Evolutionary conservation across 2,113 vertebrate species (phyloP).

Genomic region (Micronisus gabar): DNA sequence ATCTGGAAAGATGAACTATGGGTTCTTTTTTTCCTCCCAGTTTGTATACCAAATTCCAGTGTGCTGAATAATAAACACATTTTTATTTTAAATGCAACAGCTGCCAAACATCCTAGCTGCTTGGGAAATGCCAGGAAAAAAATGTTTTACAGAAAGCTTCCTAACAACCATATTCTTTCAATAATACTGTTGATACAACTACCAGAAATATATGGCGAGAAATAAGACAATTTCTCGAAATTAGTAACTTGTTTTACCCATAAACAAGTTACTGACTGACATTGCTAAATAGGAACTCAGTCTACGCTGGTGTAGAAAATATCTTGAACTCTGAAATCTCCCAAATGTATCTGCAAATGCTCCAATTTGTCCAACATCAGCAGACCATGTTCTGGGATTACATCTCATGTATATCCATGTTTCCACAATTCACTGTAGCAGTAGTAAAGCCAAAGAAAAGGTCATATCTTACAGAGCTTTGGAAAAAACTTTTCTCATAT

Average conservation of each 20-base stretch:
- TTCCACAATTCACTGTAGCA: neutral
- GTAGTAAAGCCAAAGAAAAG: neutral
- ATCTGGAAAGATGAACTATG: neutral
- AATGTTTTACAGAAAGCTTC: slow-evolving; percentile 17
- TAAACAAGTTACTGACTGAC: neutral
- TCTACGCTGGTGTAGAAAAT: neutral
- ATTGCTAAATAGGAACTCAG: neutral
- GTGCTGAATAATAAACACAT: neutral
- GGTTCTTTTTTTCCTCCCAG: neutral
- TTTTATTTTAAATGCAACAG: slow-evolving; percentile 36
- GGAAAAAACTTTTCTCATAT: neutral
- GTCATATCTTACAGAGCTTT: neutral
- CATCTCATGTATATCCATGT: neutral
- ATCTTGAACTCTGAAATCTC: neutral
- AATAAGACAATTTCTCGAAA: neutral
- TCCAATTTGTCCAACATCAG: neutral
- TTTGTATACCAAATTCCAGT: neutral
- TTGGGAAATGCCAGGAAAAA: slow-evolving; percentile 22
- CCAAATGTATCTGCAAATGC: neutral
- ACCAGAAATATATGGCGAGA: neutral
- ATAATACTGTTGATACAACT: neutral
- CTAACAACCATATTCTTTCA: neutral
- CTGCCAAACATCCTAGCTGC: neutral
- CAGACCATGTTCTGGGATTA: neutral
- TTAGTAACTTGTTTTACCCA: neutral